Conservation (phyloP, 2,888 invertebrate species). For the Notodonta dromedarius region DNA sequence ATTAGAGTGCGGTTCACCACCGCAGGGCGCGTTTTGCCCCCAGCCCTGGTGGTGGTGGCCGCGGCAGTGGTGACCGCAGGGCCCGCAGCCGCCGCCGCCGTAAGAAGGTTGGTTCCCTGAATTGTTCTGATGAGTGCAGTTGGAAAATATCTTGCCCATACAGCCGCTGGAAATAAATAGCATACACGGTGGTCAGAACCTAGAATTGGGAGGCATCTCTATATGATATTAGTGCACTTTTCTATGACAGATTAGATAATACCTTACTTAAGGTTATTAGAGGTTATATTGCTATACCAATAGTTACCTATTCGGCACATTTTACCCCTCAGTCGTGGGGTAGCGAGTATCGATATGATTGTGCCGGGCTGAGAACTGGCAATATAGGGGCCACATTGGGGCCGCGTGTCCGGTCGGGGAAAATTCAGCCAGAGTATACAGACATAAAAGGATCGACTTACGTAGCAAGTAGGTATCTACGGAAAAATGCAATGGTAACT, state of each 20-base stretch:
- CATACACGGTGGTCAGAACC: neutral
- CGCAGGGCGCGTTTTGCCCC: constrained; percentile 39
- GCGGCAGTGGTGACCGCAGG: constrained; percentile 3
- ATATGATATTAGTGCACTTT: neutral
- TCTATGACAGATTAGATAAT: no score
- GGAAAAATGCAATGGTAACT: constrained; percentile 26
- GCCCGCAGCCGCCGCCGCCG: constrained; percentile 5
- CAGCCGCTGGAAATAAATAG: constrained; percentile 66
- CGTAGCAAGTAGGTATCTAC: no score
- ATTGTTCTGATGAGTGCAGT: constrained; percentile 31
- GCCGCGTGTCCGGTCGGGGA: no score
- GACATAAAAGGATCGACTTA: neutral
- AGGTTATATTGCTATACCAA: no score
- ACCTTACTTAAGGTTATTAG: no score
- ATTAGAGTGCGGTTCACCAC: constrained; percentile 50
- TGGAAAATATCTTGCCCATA: constrained; percentile 73
- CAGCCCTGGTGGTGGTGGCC: constrained; percentile 24
- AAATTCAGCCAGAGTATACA: neutral
- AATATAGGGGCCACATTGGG: no score
- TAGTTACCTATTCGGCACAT: neutral
- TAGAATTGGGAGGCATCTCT: neutral
- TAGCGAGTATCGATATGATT: neutral
- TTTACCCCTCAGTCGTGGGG: neutral
- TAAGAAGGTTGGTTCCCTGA: neutral
- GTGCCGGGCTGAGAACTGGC: neutral